phyloP scores from a whole-genome alignment of 2,888 invertebrate genomes.

The Xanthia icteritia region DNA sequence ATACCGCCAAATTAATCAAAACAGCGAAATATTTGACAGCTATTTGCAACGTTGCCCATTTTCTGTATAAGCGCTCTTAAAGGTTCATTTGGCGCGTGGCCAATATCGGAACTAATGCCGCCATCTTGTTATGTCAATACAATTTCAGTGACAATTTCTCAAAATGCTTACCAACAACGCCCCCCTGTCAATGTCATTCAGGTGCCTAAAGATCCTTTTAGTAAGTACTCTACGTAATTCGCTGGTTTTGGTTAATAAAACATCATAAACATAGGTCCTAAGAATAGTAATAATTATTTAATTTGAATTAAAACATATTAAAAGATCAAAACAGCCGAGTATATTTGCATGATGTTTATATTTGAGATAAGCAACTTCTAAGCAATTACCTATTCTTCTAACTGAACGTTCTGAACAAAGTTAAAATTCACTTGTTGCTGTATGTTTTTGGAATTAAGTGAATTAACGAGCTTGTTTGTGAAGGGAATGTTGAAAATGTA shows the following conservation, averaged over 20 bases:
- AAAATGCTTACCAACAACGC: too few relatives aligned
- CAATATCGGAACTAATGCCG: too few relatives aligned
- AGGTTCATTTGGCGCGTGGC: too few relatives aligned
- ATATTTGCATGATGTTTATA: slow-evolving; percentile 1
- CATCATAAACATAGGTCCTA: background rate
- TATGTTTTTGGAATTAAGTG: slow-evolving; percentile 32
- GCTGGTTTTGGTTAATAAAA: background rate
- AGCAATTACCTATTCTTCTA: slow-evolving; percentile 2
- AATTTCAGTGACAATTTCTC: too few relatives aligned
- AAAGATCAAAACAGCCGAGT: background rate
- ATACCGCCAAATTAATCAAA: too few relatives aligned
- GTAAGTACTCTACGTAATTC: too few relatives aligned
- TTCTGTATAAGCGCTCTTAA: too few relatives aligned
- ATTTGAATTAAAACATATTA: background rate
- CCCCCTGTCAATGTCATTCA: too few relatives aligned
- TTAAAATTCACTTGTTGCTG: slow-evolving; percentile 47
- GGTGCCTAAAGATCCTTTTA: too few relatives aligned
- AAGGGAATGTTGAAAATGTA: slow-evolving; percentile 25
- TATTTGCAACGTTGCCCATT: too few relatives aligned
- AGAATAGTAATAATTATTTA: background rate
- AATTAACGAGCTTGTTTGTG: slow-evolving; percentile 37
- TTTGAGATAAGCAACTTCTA: slow-evolving; percentile 25
- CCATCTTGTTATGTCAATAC: too few relatives aligned
- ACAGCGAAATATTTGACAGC: too few relatives aligned
- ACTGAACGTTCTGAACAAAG: slow-evolving; percentile 20